These are phyloP conservation scores for Chrysolina oricalcia DNA, from an alignment of 2,888 invertebrate genomes.

Conservation along the genomic window DNA sequence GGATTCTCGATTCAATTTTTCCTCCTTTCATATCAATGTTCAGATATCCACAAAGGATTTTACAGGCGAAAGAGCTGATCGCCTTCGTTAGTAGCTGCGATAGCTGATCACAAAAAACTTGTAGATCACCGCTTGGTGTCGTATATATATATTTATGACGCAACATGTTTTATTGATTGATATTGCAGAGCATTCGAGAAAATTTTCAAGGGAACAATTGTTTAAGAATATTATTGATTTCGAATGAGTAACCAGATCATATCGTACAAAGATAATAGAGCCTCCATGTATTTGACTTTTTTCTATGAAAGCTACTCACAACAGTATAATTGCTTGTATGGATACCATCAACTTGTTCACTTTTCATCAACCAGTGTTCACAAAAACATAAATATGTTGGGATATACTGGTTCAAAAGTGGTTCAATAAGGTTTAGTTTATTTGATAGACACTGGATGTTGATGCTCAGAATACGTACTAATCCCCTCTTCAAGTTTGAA, in stretches of 20 bases:
- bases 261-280: slow-evolving; percentile 24
- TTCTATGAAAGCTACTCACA: slow-evolving; percentile 26
- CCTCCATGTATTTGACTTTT: slow-evolving; percentile 17
- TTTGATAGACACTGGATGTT: slow-evolving; percentile 26
- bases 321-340: slow-evolving; percentile 20
- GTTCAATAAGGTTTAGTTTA: slow-evolving; percentile 24
- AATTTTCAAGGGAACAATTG: slow-evolving; percentile 18
- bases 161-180: slow-evolving; percentile 22
- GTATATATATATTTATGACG: slow-evolving; percentile 13
- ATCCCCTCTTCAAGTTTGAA: not conserved
- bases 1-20: slow-evolving; percentile 20
- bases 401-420: slow-evolving; percentile 12
- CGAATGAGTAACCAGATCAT: slow-evolving; percentile 21
- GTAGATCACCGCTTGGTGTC: no score
- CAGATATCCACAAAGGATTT: slow-evolving; percentile 14
- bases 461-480: slow-evolving; percentile 25
- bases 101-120: slow-evolving; percentile 15
- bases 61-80: not conserved
- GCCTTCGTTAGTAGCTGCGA: slow-evolving; percentile 18
- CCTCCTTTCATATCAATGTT: slow-evolving; percentile 17
- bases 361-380: no score
- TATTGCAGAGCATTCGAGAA: slow-evolving; percentile 25
- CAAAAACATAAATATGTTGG: slow-evolving; percentile 27
- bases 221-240: slow-evolving; percentile 23
- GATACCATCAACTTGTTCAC: slow-evolving; percentile 21